Conservation (phyloP, 2,888 invertebrate species). For the Drosophila prostipennis region DNA sequence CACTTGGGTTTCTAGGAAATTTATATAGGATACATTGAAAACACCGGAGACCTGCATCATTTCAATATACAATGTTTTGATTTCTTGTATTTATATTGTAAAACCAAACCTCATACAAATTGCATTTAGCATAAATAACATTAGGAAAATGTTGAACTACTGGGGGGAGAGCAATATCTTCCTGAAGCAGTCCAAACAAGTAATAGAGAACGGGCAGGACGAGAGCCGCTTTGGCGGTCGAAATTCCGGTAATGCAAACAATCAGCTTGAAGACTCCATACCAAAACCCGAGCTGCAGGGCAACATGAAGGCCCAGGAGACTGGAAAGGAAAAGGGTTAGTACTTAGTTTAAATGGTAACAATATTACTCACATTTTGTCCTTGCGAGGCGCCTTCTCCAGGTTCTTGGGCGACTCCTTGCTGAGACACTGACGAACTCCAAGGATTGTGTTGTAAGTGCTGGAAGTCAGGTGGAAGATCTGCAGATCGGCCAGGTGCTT, state of each 20-base stretch:
- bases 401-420: conserved; percentile 90
- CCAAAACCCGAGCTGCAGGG: conserved; percentile 87
- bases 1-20: too few species aligned
- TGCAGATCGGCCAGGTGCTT: conserved; percentile 91
- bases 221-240: conserved; percentile 87
- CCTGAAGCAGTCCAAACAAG: conserved; percentile 80
- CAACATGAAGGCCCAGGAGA: too few species aligned
- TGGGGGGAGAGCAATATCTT: conserved; percentile 8
- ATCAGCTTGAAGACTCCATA: conserved; percentile 87
- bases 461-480: conserved; percentile 97
- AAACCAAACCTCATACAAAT: conserved; percentile 68
- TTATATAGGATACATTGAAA: too few species aligned
- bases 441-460: conserved; percentile 90
- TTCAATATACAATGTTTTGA: background rate
- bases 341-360: background rate
- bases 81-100: conserved; percentile 38
- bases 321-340: conserved; percentile 85
- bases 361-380: conserved; percentile 87
- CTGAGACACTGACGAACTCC: conserved; percentile 93
- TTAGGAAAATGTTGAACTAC: conserved; percentile 48
- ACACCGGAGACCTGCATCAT: too few species aligned
- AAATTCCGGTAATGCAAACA: conserved; percentile 85
- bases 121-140: conserved; percentile 61
- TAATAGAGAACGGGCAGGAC: conserved; percentile 86
- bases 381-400: conserved; percentile 90